Percentiles rank a stretch among this genome's conserved stretches.
phyloP scores from a whole-genome alignment of 2,113 vertebrate species.

The Diadophis punctatus region DNA sequence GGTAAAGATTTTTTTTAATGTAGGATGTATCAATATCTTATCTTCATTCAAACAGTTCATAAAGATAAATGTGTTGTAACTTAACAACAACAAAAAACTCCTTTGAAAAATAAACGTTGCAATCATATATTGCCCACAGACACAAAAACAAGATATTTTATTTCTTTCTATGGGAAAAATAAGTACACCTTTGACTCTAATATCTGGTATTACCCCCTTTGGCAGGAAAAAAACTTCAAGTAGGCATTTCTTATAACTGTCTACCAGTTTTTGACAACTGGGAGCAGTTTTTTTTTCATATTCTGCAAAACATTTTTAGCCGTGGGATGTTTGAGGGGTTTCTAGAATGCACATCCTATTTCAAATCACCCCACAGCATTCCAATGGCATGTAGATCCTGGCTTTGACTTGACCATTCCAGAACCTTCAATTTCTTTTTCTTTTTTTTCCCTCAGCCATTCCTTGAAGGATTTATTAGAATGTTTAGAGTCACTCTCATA shows the following conservation, averaged over 20 bases:
- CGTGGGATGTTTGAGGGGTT: neutral
- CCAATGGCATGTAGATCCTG: neutral
- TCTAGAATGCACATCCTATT: neutral
- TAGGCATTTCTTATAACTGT: neutral
- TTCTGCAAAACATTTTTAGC: neutral
- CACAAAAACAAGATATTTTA: neutral
- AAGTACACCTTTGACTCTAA: neutral
- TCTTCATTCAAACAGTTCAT: neutral
- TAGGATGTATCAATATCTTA: neutral
- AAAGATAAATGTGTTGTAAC: neutral
- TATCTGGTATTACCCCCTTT: neutral
- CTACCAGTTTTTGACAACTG: neutral
- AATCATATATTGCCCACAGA: neutral
- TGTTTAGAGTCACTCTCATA: neutral
- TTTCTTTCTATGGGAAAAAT: neutral
- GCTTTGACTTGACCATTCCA: neutral
- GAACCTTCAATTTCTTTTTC: neutral
- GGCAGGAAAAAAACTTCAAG: neutral
- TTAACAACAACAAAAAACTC: neutral
- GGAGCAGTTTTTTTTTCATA: neutral
- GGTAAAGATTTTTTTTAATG: neutral
- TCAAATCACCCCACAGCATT: neutral
- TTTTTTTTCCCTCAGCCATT: neutral
- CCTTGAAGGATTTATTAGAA: neutral
- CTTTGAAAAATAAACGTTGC: neutral